phyloP scores from a whole-genome alignment of 2,888 invertebrate genomes.

The Drosophila ezoana region DNA sequence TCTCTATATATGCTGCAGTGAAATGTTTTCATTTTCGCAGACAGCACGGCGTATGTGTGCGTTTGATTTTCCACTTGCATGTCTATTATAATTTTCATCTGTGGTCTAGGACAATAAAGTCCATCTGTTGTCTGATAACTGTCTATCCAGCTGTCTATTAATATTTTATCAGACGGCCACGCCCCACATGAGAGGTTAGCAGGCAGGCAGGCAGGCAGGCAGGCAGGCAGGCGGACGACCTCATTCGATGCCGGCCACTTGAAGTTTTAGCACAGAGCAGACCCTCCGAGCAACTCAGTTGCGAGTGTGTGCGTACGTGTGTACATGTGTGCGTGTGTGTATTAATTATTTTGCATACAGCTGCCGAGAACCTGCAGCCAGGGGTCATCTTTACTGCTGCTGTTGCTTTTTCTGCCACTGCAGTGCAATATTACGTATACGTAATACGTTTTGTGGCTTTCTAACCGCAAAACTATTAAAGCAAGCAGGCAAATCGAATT shows the following conservation, averaged over 20 bases:
- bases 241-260: conserved; percentile 53
- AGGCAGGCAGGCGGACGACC: conserved; percentile 20
- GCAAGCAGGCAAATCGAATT: conserved; percentile 78
- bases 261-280: conserved; percentile 37
- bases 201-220: conserved; percentile 5
- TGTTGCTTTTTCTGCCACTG: conserved; percentile 58
- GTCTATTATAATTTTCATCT: conserved; percentile 81
- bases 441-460: conserved; percentile 77
- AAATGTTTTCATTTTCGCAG: conserved; percentile 43
- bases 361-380: conserved; percentile 27
- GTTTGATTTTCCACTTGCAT: conserved; percentile 70
- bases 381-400: conserved; percentile 22
- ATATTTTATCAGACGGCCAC: conserved; percentile 82
- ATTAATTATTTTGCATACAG: conserved; percentile 81
- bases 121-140: conserved; percentile 84
- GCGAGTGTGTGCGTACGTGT: background rate
- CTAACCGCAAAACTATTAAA: conserved; percentile 77
- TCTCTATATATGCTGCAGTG: conserved; percentile 9
- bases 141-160: conserved; percentile 84
- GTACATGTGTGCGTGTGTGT: conserved; percentile 39
- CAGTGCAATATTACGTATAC: conserved; percentile 76
- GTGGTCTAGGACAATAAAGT: conserved; percentile 82
- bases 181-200: conserved; percentile 29
- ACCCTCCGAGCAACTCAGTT: conserved; percentile 26
- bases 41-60: conserved; percentile 34